Evolutionary conservation across 1,140 invertebrate genomes (phyloP).

Genomic region (Chrysomallon squamiferum): DNA sequence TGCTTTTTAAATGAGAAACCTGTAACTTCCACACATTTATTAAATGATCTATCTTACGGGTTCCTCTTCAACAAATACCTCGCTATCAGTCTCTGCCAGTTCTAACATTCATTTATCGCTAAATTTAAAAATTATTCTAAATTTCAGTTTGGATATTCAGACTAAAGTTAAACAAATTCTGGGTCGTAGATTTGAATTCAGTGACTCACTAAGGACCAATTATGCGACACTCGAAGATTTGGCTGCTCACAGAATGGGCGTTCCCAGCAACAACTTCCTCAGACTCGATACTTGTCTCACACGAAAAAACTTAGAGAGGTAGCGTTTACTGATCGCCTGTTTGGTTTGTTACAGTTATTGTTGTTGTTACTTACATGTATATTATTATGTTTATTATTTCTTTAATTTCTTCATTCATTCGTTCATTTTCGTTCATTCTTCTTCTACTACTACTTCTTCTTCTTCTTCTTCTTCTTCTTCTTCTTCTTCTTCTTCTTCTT

Average conservation of each 20-base stretch:
- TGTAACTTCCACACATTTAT: no score
- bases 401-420: no score
- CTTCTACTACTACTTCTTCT: neutral
- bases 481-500: neutral
- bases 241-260: slow-evolving; percentile 27
- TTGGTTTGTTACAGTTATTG: neutral
- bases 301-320: slow-evolving; percentile 18
- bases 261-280: slow-evolving; percentile 32
- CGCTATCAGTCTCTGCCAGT: no score
- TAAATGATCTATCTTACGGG: no score
- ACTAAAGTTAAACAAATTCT: slow-evolving; percentile 14
- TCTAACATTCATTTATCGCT: no score
- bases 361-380: no score
- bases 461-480: neutral
- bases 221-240: slow-evolving; percentile 38
- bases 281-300: slow-evolving; percentile 20
- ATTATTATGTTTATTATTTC: no score
- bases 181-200: slow-evolving; percentile 14
- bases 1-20: no score
- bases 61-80: no score
- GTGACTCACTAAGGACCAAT: slow-evolving; percentile 11
- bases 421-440: no score
- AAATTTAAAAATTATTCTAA: no score
- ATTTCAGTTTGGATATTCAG: slow-evolving; percentile 9
- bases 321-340: neutral